These are phyloP conservation scores for Drosophila colorata DNA, from an alignment of 2,888 invertebrate species.

Conservation along the genomic window DNA sequence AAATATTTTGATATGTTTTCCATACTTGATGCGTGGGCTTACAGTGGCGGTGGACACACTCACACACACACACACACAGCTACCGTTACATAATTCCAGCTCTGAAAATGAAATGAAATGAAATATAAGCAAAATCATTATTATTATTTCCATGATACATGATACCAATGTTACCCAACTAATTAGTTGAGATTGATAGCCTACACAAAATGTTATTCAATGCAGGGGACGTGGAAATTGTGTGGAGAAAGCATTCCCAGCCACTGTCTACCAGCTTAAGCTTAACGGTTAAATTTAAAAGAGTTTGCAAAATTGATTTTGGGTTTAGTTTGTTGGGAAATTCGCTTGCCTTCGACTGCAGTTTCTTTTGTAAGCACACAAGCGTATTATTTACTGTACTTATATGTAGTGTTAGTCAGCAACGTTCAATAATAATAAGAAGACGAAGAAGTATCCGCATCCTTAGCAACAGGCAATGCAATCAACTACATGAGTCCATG, in stretches of 20 bases:
- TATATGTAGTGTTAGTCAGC: slow-evolving; percentile 2
- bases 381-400: background rate
- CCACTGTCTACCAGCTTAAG: background rate
- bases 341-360: background rate
- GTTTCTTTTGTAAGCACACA: background rate
- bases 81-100: slow-evolving; percentile 54
- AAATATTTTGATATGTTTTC: slow-evolving; percentile 75
- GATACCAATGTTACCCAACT: slow-evolving; percentile 34
- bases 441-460: background rate
- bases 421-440: background rate
- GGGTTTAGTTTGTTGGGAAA: too few species aligned
- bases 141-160: slow-evolving; percentile 20
- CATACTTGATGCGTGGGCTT: slow-evolving; percentile 53
- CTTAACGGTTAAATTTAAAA: background rate
- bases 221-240: background rate
- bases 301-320: background rate
- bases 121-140: slow-evolving; percentile 9
- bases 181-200: slow-evolving; percentile 26
- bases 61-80: slow-evolving; percentile 8
- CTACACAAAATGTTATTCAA: slow-evolving; percentile 32
- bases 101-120: slow-evolving; percentile 39
- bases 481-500: background rate
- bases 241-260: too few species aligned
- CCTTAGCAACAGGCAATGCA: slow-evolving; percentile 3
- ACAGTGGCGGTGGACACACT: too few species aligned